phyloP scores from a whole-genome alignment of 64 coral and sea anemone species.

The Porites lutea region DNA sequence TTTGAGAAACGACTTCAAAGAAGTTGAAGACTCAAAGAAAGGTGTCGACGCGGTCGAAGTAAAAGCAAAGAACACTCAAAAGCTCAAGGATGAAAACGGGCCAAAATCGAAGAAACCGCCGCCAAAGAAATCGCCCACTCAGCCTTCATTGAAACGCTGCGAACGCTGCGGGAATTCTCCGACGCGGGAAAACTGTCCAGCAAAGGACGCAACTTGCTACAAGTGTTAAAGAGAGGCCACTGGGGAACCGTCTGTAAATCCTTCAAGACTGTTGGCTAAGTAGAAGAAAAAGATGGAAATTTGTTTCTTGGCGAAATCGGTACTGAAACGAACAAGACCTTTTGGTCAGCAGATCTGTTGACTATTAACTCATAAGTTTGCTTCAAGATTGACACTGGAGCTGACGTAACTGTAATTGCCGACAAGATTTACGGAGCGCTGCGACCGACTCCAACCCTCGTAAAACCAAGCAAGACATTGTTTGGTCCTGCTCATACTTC shows the following conservation, averaged over 20 bases:
- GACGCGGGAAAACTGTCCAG: too few species aligned
- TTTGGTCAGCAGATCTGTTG: neutral
- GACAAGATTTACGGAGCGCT: neutral
- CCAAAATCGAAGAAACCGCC: neutral
- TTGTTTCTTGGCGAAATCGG: neutral
- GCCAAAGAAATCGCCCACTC: neutral
- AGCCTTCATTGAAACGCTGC: neutral
- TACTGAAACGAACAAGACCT: neutral
- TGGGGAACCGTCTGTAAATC: neutral
- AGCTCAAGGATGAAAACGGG: neutral
- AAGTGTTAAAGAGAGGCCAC: slow-evolving; percentile 1
- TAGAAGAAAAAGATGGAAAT: neutral
- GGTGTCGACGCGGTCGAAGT: neutral
- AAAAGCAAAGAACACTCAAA: neutral
- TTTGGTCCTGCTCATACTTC: neutral
- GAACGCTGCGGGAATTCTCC: too few species aligned
- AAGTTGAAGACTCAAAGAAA: neutral
- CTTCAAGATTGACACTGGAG: slow-evolving; percentile 27
- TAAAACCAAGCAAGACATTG: neutral
- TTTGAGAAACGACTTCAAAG: slow-evolving; percentile 1
- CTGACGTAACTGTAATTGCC: neutral
- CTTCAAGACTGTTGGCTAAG: neutral
- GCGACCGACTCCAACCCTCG: neutral
- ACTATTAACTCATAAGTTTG: neutral
- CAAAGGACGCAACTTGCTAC: neutral